Conservation (phyloP, 2,113 vertebrate species). For the Phodopus roborovskii region DNA sequence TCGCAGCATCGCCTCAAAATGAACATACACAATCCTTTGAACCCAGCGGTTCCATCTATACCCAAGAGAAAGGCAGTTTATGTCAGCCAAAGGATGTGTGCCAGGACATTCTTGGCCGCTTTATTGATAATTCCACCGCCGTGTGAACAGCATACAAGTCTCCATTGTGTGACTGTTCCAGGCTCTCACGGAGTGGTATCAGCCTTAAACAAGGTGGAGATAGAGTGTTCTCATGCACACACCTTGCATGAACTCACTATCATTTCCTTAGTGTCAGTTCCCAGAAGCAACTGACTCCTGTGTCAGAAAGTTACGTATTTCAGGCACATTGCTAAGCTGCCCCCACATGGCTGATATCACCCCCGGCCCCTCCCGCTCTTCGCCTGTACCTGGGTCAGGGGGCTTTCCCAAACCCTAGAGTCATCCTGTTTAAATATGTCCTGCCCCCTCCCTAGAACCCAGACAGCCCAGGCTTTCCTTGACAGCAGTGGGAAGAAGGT, state of each 20-base stretch:
- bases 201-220: background rate
- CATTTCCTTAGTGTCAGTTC: background rate
- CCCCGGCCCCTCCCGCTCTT: no score
- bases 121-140: background rate
- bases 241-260: background rate
- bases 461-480: slow-evolving; percentile 82
- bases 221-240: background rate
- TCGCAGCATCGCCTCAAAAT: background rate
- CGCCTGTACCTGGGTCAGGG: background rate
- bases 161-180: background rate
- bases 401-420: background rate
- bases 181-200: background rate
- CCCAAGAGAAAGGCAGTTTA: background rate
- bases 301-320: background rate
- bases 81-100: background rate
- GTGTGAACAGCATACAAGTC: background rate
- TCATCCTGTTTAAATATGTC: background rate
- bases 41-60: background rate
- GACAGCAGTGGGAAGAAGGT: slow-evolving; percentile 84
- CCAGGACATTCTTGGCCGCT: slow-evolving; percentile 27
- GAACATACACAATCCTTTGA: background rate
- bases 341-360: background rate
- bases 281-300: background rate
- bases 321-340: background rate
- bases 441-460: background rate